Base-by-base conservation (phyloP, 2,888 invertebrate species). In the Dorcus parallelipipedus region DNA sequence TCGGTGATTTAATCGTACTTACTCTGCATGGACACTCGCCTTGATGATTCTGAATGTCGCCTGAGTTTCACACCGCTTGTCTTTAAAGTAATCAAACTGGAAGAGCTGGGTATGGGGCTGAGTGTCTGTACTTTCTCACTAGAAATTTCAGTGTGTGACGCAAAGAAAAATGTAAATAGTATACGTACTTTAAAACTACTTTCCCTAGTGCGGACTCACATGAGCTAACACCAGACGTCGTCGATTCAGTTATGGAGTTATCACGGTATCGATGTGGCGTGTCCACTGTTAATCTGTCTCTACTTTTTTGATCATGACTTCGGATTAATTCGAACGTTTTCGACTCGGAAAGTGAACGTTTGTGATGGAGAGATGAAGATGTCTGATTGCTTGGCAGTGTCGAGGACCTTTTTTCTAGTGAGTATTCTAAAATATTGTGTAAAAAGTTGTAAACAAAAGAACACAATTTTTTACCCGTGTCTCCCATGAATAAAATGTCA, bases 81-180 rank as follows among this genome's bases (percentile, higher is more conserved):
- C 62, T 72, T 75, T 49, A 78, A 64, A 17, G 76, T 75, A 60
- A 73, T 74, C 66, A 89, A 75, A 79, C 90, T 89, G 58, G 89
- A 89, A 64, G 91, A 88, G 76, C 93, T 94, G 17, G 93, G 91
- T 73, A 95, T 93, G 1, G 95, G 94, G 78, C 93, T 95, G 26
- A 95, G 82, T 49, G 90, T 90, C 70, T 88, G 85, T 65, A 88
- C 84, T 75, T 88, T 83, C 65, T 91, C 90, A 64, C 89, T 88
- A 72, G 47, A 78, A 78, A 62, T 41, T 20, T 33, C 26, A 33
- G 3, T 33, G 26, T 33, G 26, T 33, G 26, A 33, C 5, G 6
- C 26, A 33, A 33, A 9, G 6, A 45, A 9, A 45, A 45, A 45
- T 7, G 20, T 45, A 17, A 45, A 45, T 41, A 14, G 8, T 8